phyloP scores from a whole-genome alignment of 2,113 vertebrate species.

The Sander vitreus region DNA sequence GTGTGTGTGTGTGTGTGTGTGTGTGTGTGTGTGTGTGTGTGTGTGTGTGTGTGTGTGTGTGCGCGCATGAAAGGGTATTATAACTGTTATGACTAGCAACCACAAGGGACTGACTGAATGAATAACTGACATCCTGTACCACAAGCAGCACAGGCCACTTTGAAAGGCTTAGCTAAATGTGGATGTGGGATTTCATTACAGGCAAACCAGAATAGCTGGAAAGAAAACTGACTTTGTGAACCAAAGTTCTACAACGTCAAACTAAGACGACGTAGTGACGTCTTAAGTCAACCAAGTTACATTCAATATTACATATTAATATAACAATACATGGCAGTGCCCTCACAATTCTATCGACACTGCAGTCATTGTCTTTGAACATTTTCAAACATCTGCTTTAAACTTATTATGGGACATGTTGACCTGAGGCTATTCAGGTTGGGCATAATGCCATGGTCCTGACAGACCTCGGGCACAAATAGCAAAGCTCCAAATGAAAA shows the following conservation, averaged over 20 bases:
- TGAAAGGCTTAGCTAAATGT: conserved; percentile 71
- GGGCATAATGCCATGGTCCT: conserved; percentile 48
- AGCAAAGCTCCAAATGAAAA: conserved; percentile 70
- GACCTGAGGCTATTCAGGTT: conserved; percentile 35
- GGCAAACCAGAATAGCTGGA: conserved; percentile 62
- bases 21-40: neutral
- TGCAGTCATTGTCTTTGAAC: conserved; percentile 7
- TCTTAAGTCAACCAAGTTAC: too few species aligned
- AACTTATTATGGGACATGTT: conserved; percentile 33
- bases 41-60: conserved; percentile 27
- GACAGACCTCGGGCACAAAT: conserved; percentile 66
- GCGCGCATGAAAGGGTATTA: conserved; percentile 51
- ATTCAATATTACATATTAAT: too few species aligned
- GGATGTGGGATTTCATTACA: conserved; percentile 68
- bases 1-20: conserved; percentile 16
- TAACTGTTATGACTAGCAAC: conserved; percentile 63
- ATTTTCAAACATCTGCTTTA: conserved; percentile 8
- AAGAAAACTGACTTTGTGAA: conserved; percentile 20
- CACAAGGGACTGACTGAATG: conserved; percentile 60
- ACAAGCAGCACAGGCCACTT: conserved; percentile 57
- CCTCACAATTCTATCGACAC: neutral
- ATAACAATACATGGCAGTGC: neutral
- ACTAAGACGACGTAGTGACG: too few species aligned
- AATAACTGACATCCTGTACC: conserved; percentile 57
- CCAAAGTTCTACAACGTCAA: too few species aligned